Evolutionary conservation across 1,140 invertebrate genomes (phyloP).

Genomic region (Drosophila pruinosa): DNA sequence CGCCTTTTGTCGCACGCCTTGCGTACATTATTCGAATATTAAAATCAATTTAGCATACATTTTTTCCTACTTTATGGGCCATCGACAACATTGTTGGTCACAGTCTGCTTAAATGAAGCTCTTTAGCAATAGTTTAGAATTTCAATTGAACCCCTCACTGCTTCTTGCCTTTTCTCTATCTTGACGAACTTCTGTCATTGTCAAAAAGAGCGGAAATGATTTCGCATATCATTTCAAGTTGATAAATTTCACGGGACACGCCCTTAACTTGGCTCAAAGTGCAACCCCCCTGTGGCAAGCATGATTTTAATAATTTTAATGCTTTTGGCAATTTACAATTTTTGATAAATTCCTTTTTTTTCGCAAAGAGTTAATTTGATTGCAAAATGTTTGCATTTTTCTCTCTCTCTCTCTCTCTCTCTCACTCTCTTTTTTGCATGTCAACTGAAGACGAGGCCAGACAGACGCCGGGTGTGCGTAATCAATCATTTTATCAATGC

Average conservation of each 20-base stretch:
- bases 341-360: constrained; percentile 77
- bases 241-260: constrained; percentile 77
- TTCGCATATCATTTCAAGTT: constrained; percentile 74
- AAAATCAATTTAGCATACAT: constrained; percentile 76
- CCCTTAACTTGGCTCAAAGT: constrained; percentile 46
- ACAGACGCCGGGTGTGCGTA: constrained; percentile 62
- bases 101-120: not conserved
- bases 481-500: constrained; percentile 82
- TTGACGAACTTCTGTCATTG: constrained; percentile 27
- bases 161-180: not conserved
- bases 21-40: constrained; percentile 38
- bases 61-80: constrained; percentile 44
- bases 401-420: no score
- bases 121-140: constrained; percentile 7
- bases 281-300: constrained; percentile 21
- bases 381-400: constrained; percentile 75
- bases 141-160: not conserved
- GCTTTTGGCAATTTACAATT: constrained; percentile 79
- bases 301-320: constrained; percentile 82
- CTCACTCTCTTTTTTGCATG: constrained; percentile 1
- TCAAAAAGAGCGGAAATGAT: constrained; percentile 47
- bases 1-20: not conserved
- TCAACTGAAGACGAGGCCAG: constrained; percentile 1
- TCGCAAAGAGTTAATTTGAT: constrained; percentile 80
- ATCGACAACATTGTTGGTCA: constrained; percentile 37